Conservation (phyloP, 1,140 invertebrate species). For the Zaprionus nigranus region DNA sequence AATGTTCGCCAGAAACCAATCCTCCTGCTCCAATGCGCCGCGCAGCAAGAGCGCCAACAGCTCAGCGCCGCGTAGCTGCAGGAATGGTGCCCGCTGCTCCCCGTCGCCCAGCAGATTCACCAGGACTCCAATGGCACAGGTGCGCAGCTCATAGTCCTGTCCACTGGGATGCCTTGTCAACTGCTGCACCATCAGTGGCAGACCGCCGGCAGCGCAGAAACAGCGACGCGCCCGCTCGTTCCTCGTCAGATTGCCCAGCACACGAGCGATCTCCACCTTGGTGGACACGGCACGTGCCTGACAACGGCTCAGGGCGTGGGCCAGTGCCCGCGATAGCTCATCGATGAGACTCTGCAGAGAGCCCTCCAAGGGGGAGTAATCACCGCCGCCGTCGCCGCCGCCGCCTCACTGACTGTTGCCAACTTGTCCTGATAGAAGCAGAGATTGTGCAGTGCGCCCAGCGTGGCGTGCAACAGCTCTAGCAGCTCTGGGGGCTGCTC, state of each 20-base stretch:
- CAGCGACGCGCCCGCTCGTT: slow-evolving; percentile 77
- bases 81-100: slow-evolving; percentile 75
- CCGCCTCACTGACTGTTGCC: neutral
- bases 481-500: slow-evolving; percentile 55
- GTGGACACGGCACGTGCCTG: slow-evolving; percentile 40
- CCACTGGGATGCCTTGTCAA: slow-evolving; percentile 58
- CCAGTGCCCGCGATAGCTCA: slow-evolving; percentile 62
- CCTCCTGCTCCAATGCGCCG: slow-evolving; percentile 74
- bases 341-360: slow-evolving; percentile 72
- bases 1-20: slow-evolving; percentile 83
- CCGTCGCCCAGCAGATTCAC: slow-evolving; percentile 82
- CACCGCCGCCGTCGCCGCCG: too few species aligned
- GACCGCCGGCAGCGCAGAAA: slow-evolving; percentile 74
- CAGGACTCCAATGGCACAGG: slow-evolving; percentile 80
- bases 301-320: slow-evolving; percentile 52
- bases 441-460: slow-evolving; percentile 82
- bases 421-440: slow-evolving; percentile 82
- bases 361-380: slow-evolving; percentile 38
- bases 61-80: slow-evolving; percentile 72
- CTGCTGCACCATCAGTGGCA: slow-evolving; percentile 72
- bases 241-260: slow-evolving; percentile 84
- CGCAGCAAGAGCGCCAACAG: slow-evolving; percentile 66
- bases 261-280: slow-evolving; percentile 80
- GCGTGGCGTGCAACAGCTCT: slow-evolving; percentile 79
- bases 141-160: slow-evolving; percentile 77